Evolutionary conservation across 2,888 invertebrate genomes (phyloP).

Genomic region (Noctua comes): DNA sequence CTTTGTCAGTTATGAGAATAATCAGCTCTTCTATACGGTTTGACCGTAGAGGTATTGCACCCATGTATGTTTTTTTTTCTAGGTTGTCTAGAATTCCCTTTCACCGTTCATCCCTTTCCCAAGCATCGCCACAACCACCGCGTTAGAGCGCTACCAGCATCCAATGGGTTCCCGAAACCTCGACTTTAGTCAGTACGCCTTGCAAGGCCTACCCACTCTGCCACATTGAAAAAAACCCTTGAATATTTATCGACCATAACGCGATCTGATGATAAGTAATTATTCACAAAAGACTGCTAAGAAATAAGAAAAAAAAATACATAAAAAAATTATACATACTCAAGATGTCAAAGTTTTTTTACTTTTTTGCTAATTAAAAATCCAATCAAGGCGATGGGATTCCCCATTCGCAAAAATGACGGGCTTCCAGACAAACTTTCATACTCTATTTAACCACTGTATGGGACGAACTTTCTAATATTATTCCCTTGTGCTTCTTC

Average conservation of each 20-base stretch:
- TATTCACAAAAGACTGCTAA: constrained; percentile 71
- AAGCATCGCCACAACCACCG: no score
- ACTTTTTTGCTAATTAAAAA: background rate
- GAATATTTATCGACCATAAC: background rate
- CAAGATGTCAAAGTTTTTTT: background rate
- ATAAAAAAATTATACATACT: no score
- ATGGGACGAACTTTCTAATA: background rate
- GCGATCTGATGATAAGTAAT: background rate
- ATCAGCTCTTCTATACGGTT: background rate
- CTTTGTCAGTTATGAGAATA: background rate
- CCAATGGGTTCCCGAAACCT: background rate
- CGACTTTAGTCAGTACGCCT: background rate
- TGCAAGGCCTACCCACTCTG: background rate
- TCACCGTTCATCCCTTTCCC: no score
- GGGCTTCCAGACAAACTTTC: background rate
- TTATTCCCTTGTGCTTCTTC: background rate
- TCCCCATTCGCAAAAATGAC: background rate
- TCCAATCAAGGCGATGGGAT: background rate
- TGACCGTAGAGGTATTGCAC: background rate
- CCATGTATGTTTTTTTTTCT: no score
- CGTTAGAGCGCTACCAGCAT: background rate
- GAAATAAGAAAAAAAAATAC: no score
- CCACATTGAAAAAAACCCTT: background rate
- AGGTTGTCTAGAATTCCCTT: no score
- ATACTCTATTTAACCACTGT: background rate